phyloP scores from a whole-genome alignment of 2,888 invertebrate species.

The Thyatira batis region DNA sequence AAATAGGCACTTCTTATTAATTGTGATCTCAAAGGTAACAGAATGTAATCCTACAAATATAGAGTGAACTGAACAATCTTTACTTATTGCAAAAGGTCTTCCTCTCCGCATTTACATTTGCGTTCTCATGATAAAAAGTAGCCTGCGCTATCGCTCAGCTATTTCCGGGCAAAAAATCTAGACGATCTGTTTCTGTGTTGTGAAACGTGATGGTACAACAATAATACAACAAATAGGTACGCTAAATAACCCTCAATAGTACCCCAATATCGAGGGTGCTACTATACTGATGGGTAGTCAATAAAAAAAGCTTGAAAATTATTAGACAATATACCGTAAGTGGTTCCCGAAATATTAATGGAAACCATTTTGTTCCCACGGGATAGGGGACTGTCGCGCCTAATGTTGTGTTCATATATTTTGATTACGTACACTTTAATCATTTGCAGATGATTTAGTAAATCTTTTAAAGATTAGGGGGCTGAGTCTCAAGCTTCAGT shows the following conservation, averaged over 20 bases:
- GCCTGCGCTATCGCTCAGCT: too few species aligned
- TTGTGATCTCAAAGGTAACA: too few species aligned
- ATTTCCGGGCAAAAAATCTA: too few species aligned
- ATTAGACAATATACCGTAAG: slow-evolving; percentile 38
- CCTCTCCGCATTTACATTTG: too few species aligned
- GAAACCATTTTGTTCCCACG: slow-evolving; percentile 40
- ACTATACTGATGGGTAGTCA: slow-evolving; percentile 5
- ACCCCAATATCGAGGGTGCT: slow-evolving; percentile 1
- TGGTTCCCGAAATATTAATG: slow-evolving; percentile 24
- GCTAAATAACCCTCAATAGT: not conserved
- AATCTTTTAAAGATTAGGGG: not conserved
- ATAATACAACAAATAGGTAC: not conserved
- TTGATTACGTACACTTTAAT: not conserved
- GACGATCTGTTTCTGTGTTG: too few species aligned
- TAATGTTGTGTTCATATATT: slow-evolving; percentile 12
- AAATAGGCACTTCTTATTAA: too few species aligned
- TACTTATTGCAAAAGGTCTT: too few species aligned
- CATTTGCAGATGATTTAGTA: not conserved
- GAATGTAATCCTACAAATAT: too few species aligned
- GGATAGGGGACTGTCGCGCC: slow-evolving; percentile 26
- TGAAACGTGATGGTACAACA: too few species aligned
- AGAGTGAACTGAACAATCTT: too few species aligned
- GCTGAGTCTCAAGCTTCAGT: not conserved
- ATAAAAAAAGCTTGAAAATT: slow-evolving; percentile 31
- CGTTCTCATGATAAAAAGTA: too few species aligned